phyloP scores from a whole-genome alignment of 2,888 invertebrate species.

The Eulithis testata region DNA sequence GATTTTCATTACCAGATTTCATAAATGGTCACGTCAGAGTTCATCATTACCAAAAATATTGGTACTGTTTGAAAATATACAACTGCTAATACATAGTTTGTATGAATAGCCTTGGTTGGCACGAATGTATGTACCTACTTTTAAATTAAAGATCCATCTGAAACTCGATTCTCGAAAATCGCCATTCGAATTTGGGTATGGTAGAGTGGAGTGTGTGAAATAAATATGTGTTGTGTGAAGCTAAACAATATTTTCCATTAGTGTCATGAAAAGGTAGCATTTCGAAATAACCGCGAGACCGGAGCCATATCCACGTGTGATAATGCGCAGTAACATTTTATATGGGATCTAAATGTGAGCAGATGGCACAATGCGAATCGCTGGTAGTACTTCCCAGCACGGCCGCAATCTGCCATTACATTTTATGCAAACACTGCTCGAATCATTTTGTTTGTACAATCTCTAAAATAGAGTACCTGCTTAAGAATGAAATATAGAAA shows the following conservation, averaged over 20 bases:
- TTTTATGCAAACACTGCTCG: slow-evolving; percentile 77
- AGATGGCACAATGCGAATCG: slow-evolving; percentile 80
- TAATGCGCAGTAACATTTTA: slow-evolving; percentile 83
- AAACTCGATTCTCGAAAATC: background rate
- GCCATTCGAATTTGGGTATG: slow-evolving; percentile 1
- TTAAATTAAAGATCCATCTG: no score
- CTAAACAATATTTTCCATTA: slow-evolving; percentile 80
- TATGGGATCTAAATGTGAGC: slow-evolving; percentile 82
- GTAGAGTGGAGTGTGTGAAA: slow-evolving; percentile 53
- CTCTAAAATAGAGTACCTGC: slow-evolving; percentile 54
- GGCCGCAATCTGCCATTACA: slow-evolving; percentile 80
- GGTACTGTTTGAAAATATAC: no score
- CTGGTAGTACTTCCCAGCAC: slow-evolving; percentile 69
- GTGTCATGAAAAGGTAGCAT: slow-evolving; percentile 78
- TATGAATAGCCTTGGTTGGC: no score
- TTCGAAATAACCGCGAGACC: slow-evolving; percentile 75
- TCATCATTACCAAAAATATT: no score
- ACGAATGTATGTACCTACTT: no score
- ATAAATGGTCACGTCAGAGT: no score
- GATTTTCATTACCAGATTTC: background rate
- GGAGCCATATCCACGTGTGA: slow-evolving; percentile 76
- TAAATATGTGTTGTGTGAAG: slow-evolving; percentile 62
- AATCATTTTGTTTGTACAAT: slow-evolving; percentile 72
- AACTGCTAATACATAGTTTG: no score
- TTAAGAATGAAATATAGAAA: slow-evolving; percentile 4